phyloP scores from a whole-genome alignment of 2,113 vertebrate species.

The Dicentrarchus labrax region DNA sequence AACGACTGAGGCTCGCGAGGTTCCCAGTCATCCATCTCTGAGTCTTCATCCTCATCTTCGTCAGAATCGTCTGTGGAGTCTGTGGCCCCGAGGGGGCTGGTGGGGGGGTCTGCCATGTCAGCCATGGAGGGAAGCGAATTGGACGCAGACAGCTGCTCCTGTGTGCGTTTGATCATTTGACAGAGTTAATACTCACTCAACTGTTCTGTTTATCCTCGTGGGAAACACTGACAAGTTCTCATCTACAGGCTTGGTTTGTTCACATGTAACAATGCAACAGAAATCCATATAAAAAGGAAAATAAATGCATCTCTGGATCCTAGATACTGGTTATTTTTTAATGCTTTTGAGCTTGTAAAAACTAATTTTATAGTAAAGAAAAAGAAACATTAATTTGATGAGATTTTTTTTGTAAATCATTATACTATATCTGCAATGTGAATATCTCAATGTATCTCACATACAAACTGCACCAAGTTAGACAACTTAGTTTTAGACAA shows the following conservation, averaged over 20 bases:
- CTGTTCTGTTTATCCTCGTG: background rate
- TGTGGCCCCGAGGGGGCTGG: slow-evolving; percentile 90
- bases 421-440: background rate
- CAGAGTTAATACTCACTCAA: background rate
- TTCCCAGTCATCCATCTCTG: slow-evolving; percentile 96
- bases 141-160: slow-evolving; percentile 89
- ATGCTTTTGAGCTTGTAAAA: too few species aligned
- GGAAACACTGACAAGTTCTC: background rate
- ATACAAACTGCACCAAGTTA: background rate
- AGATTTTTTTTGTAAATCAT: background rate
- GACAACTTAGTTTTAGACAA: too few species aligned
- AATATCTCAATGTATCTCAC: background rate
- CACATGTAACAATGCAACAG: background rate
- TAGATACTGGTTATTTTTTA: background rate
- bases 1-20: slow-evolving; percentile 90
- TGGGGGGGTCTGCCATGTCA: slow-evolving; percentile 84
- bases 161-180: background rate
- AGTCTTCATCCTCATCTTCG: slow-evolving; percentile 94
- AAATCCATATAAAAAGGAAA: background rate
- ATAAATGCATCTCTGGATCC: background rate
- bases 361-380: too few species aligned
- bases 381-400: too few species aligned
- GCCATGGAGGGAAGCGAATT: slow-evolving; percentile 90
- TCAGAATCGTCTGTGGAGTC: slow-evolving; percentile 92
- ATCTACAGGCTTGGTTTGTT: background rate